Conservation (phyloP, 2,797 vertebrate species). For the Oryzias dopingdopingensis region DNA sequence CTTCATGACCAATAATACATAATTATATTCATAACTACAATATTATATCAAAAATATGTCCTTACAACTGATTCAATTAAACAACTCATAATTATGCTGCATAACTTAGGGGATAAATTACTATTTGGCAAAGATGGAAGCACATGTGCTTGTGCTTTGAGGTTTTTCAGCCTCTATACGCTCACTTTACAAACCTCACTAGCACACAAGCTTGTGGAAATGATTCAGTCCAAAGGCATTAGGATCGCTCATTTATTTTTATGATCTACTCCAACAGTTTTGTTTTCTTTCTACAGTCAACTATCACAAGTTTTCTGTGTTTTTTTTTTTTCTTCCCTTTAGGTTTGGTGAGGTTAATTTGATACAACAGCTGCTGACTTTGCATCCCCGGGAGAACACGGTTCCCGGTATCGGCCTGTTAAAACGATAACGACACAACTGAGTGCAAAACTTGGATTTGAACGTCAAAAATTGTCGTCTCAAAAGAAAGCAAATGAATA, state of each 20-base stretch:
- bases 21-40: too few relatives aligned
- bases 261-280: slow-evolving; percentile 41
- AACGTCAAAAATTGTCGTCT: too few relatives aligned
- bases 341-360: slow-evolving; percentile 30
- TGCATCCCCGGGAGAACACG: slow-evolving; percentile 54
- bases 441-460: too few relatives aligned
- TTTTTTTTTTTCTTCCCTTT: slow-evolving; percentile 25
- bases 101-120: slow-evolving; percentile 2
- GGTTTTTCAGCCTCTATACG: slow-evolving; percentile 42
- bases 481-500: too few relatives aligned
- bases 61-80: background rate
- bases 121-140: slow-evolving; percentile 5
- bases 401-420: slow-evolving; percentile 51
- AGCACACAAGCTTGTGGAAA: slow-evolving; percentile 57
- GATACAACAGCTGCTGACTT: slow-evolving; percentile 67
- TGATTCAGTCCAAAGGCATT: slow-evolving; percentile 61
- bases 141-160: slow-evolving; percentile 29
- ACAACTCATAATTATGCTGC: background rate
- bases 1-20: too few relatives aligned
- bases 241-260: slow-evolving; percentile 48
- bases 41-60: too few relatives aligned
- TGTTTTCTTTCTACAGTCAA: slow-evolving; percentile 33
- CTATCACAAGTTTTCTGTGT: slow-evolving; percentile 33
- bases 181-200: slow-evolving; percentile 64
- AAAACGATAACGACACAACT: too few relatives aligned